Base-by-base conservation (phyloP, 2,797 vertebrate species). In the Hyperoplus lanceolatus region DNA sequence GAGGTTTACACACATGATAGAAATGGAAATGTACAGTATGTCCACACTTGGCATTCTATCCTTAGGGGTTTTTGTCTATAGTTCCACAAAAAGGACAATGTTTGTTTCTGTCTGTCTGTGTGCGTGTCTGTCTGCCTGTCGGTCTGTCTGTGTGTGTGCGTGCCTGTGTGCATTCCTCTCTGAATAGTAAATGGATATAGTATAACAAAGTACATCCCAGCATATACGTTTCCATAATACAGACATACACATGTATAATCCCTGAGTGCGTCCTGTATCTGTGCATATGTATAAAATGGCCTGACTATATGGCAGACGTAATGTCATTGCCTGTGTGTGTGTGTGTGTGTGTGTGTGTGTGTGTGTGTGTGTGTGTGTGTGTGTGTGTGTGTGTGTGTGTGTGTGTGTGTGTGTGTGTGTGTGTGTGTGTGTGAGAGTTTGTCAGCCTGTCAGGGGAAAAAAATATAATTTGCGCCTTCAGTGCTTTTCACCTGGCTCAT, bases 401-500 rank as follows among this genome's bases (percentile, higher is more conserved):
- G n/a, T 55, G 53, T 18, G n/a, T 55, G n/a, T 21, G 72, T 64
- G 54, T 65, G 64, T 75, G 75, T 63, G 62, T 53, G 56, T 70
- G 72, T 70, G 60, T 57, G 68, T 66, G 60, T 70, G 72, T 57
- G 73, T 81, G 76, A 71, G 83, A 77, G 78, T 84, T 78, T 67
- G 79, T 92, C 87, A 79, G 88, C 87, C 90, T 92, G 93, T 93
- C 93, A 92, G 87, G 89, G 84, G 29, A 29, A 29, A 29, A 29
- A 92, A 92, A 92, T 90, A 92, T 91, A 89, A 92, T 90, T 91
- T 99, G 97, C 96, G 97, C 96, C 97, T 97, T 97, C 90, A 86
- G 97, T 98, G 97, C 98, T 97, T 92, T 90, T 98, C 97, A 99
- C 98, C 98, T 99, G 98, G 96, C 96, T 98, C 96, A 97, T 97